phyloP scores from a whole-genome alignment of 2,888 invertebrate genomes.

The Podotricha telesiphe region DNA sequence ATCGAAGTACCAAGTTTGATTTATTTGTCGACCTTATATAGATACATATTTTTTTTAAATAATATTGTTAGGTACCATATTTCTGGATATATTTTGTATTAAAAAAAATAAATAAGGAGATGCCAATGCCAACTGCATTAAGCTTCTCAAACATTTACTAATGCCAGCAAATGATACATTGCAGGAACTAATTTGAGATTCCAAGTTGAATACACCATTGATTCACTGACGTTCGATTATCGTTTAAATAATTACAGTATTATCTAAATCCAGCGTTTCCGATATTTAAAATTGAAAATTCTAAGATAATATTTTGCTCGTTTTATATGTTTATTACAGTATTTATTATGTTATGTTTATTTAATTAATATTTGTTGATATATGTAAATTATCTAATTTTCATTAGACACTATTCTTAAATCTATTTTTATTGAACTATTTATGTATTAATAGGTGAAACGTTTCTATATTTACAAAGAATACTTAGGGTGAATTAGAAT shows the following conservation, averaged over 20 bases:
- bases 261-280: background rate
- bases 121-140: background rate
- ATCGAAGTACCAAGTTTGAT: background rate
- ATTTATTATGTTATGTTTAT: too few species aligned
- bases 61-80: too few species aligned
- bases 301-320: too few species aligned
- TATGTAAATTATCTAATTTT: too few species aligned
- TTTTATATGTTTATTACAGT: too few species aligned
- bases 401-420: too few species aligned
- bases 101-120: background rate
- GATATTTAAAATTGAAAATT: background rate
- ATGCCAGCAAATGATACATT: conserved; percentile 6
- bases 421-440: too few species aligned
- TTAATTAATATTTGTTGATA: too few species aligned
- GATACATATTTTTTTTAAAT: background rate
- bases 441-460: background rate
- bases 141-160: background rate
- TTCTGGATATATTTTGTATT: too few species aligned
- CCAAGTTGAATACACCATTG: conserved; percentile 7
- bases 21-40: background rate
- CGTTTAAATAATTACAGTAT: conserved; percentile 11
- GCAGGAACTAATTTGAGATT: conserved; percentile 10
- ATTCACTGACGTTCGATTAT: conserved; percentile 19
- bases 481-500: conserved; percentile 5
- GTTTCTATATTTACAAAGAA: conserved; percentile 7